These are phyloP conservation scores for Drosophila infuscata DNA, from an alignment of 2,888 invertebrate genomes.

Conservation along the genomic window DNA sequence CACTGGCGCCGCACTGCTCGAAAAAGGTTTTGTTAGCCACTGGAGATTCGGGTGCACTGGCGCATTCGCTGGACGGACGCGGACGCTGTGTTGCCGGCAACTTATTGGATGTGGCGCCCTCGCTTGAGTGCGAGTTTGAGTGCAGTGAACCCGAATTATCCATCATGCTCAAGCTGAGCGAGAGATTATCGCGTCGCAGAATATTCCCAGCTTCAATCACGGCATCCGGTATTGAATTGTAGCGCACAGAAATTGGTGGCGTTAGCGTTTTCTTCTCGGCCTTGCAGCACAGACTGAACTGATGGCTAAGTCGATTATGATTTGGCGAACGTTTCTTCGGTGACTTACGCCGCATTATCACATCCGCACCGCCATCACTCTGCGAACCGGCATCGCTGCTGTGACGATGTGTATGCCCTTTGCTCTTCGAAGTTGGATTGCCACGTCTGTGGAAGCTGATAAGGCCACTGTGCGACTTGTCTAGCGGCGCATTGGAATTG, in stretches of 20 bases:
- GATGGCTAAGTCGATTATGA: constrained; percentile 84
- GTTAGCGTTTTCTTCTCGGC: constrained; percentile 83
- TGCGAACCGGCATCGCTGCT: constrained; percentile 80
- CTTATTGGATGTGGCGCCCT: constrained; percentile 62
- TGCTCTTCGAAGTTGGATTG: constrained; percentile 72
- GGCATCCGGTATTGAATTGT: constrained; percentile 83
- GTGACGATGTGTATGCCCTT: constrained; percentile 74
- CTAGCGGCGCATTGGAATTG: constrained; percentile 42
- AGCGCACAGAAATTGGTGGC: constrained; percentile 84
- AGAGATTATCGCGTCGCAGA: constrained; percentile 78
- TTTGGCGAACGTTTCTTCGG: constrained; percentile 82
- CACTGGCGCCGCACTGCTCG: constrained; percentile 53
- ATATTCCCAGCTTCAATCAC: constrained; percentile 41
- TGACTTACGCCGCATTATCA: constrained; percentile 74
- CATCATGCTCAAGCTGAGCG: constrained; percentile 76
- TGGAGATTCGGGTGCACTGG: constrained; percentile 84
- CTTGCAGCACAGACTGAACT: constrained; percentile 84
- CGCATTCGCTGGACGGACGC: constrained; percentile 79
- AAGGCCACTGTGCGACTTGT: constrained; percentile 78
- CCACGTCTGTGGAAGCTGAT: constrained; percentile 80
- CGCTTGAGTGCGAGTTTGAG: constrained; percentile 76
- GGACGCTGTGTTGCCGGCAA: constrained; percentile 53
- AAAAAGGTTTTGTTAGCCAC: constrained; percentile 80
- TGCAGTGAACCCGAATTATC: constrained; percentile 77
- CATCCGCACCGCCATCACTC: constrained; percentile 78